phyloP scores from a whole-genome alignment of 2,797 vertebrate species.

The Ispidina lecontei region DNA sequence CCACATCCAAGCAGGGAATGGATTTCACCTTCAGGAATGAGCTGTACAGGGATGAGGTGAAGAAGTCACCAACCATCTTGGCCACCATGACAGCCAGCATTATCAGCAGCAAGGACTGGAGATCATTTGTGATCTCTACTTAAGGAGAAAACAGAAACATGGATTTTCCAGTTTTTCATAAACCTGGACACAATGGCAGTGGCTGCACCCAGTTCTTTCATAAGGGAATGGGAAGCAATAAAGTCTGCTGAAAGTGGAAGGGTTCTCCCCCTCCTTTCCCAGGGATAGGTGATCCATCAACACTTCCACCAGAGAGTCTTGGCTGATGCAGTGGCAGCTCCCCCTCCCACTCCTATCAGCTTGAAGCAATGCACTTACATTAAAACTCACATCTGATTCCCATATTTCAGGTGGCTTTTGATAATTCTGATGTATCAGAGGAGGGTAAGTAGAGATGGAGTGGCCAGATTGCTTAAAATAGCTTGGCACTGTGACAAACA shows the following conservation, averaged over 20 bases:
- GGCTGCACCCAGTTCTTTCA: neutral
- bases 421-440: slow-evolving; percentile 25
- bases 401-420: slow-evolving; percentile 44
- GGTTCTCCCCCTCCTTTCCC: neutral
- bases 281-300: neutral
- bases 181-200: neutral
- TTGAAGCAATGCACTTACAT: neutral
- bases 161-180: neutral
- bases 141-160: slow-evolving; percentile 17
- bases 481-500: slow-evolving; percentile 46
- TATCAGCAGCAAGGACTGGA: slow-evolving; percentile 41
- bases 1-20: slow-evolving; percentile 52
- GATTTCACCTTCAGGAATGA: slow-evolving; percentile 62
- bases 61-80: slow-evolving; percentile 36
- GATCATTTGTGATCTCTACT: slow-evolving; percentile 65
- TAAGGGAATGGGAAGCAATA: neutral
- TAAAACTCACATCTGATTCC: slow-evolving; percentile 33
- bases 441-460: slow-evolving; percentile 4
- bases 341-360: neutral
- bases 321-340: slow-evolving; percentile 20
- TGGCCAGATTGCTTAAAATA: slow-evolving; percentile 43
- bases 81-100: slow-evolving; percentile 54
- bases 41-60: neutral
- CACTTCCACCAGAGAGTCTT: neutral
- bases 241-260: neutral